Conservation (phyloP, 2,888 invertebrate genomes). For the Slavum lentiscoides region DNA sequence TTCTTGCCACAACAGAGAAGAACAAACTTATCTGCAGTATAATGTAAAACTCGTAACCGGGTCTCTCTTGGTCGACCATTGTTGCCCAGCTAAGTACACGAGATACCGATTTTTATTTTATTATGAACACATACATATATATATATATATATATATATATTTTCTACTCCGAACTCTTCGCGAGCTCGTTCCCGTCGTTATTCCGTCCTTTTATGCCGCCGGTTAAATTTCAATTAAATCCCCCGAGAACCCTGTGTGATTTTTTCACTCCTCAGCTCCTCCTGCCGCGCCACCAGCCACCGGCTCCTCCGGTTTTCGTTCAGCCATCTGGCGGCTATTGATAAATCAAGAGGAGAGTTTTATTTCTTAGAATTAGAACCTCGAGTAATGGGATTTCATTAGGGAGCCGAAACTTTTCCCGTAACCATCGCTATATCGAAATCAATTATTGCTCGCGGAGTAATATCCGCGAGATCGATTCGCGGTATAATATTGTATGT, state of each 20-base stretch:
- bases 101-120: background rate
- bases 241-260: background rate
- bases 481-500: background rate
- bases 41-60: background rate
- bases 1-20: background rate
- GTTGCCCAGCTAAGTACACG: too few species aligned
- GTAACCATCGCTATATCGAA: background rate
- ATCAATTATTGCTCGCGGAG: background rate
- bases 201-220: background rate
- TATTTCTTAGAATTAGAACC: background rate
- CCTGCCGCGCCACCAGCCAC: too few species aligned
- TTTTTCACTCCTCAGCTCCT: background rate
- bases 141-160: too few species aligned
- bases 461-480: background rate
- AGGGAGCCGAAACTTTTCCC: background rate
- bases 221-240: conserved; percentile 34
- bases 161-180: too few species aligned
- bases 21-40: conserved; percentile 6
- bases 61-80: background rate
- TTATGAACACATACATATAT: too few species aligned
- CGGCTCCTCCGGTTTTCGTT: background rate
- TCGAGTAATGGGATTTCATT: conserved; percentile 3
- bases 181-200: too few species aligned
- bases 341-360: background rate
- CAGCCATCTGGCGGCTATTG: background rate